Evolutionary conservation across 1,140 invertebrate species (phyloP), one percentile per base, ranked within the genome.

Genomic region (Papilio machaon): DNA sequence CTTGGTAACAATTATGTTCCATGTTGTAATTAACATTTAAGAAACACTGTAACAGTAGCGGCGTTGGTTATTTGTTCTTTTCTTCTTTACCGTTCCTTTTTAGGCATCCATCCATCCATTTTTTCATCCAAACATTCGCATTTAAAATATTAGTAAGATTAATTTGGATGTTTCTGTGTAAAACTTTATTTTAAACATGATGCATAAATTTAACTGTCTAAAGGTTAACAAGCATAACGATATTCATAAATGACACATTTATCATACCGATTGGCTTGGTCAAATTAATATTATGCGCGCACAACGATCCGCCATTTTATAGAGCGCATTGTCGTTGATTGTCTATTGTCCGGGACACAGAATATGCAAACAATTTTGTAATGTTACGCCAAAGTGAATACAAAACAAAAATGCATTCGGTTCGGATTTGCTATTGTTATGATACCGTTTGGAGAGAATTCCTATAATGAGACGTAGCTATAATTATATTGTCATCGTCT

Each of bases 271-370:
- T 47, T 73, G 43, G 8, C 43, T 46, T 47, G 73, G 35, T 47
- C 38, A 73, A 73, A 73, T 43, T 43, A 43, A 43, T 67, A 19
- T 67, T 67, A 30, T 73, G 73, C 43, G 43, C 64, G 64, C 73
- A 43, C 35, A 46, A 19, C 74, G 43, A 23, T 76, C 74, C 74
- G 74, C 74, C 74, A 76, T 76, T 76, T 52, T 76, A 76, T 49
- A 76, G 46, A 46, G 46, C 38, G n/a, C 43, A 10, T n/a, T 76
- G 74, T 52, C 47, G 47, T 54, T 76, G 43, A 76, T 76, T 76
- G 47, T 76, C 47, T 47, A 76, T 76, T 76, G 74, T 49, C 19
- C 47, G 46, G n/a, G 0, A 19, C 73, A 75, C 43, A 52, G 74
- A 76, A 35, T 76, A 47, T 47, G 47, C 43, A 76, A 76, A 76